These are phyloP conservation scores for Chelonoidis abingdonii DNA, from an alignment of 2,113 vertebrate genomes.

Conservation along the genomic window DNA sequence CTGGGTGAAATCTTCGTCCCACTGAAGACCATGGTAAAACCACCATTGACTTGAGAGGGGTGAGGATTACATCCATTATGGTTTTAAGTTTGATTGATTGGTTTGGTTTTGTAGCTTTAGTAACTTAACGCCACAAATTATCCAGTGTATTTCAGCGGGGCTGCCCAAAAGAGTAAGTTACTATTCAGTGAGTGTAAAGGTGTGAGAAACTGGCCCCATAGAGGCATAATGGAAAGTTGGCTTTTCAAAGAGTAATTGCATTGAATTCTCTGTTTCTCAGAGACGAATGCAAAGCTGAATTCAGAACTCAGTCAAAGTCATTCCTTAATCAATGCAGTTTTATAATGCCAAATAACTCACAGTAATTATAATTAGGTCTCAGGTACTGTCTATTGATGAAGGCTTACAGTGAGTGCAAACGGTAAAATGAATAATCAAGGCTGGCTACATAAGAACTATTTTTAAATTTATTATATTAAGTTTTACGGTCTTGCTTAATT, in stretches of 20 bases:
- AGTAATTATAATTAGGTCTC: constrained; percentile 49
- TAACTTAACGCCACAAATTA: neutral
- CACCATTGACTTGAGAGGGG: neutral
- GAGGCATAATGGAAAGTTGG: neutral
- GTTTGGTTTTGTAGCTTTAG: neutral
- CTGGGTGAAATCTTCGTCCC: neutral
- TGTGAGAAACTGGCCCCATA: neutral
- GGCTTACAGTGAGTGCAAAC: neutral
- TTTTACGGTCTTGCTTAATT: constrained; percentile 12
- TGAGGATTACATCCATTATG: neutral
- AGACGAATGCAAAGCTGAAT: neutral
- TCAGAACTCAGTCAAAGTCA: constrained; percentile 4
- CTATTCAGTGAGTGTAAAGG: neutral
- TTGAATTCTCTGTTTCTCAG: constrained; percentile 6
- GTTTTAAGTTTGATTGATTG: neutral
- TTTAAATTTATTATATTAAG: neutral
- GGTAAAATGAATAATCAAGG: constrained; percentile 34
- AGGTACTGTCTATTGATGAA: constrained; percentile 10
- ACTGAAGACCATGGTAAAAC: neutral
- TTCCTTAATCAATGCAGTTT: neutral
- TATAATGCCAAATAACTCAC: neutral
- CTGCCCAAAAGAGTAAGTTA: neutral
- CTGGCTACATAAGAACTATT: neutral
- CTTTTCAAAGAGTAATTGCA: neutral
- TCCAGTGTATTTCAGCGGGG: neutral